phyloP scores from a whole-genome alignment of 2,113 vertebrate species.

The Pygoscelis antarcticus region DNA sequence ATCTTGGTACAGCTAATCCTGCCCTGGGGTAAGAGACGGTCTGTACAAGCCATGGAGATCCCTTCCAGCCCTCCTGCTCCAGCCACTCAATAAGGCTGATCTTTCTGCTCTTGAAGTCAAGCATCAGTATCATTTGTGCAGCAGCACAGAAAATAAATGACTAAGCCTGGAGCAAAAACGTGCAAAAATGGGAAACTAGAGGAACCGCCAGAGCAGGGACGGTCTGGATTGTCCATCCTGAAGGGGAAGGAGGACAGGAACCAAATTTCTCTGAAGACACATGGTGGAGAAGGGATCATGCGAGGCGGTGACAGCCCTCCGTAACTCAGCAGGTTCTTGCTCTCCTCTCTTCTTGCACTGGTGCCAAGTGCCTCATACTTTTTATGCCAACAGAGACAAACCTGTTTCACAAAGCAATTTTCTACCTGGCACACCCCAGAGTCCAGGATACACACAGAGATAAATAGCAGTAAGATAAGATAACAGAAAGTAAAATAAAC shows the following conservation, averaged over 20 bases:
- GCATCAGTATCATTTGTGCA: not conserved
- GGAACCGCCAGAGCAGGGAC: not conserved
- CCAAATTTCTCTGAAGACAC: not conserved
- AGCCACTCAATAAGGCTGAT: not conserved
- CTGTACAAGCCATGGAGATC: not conserved
- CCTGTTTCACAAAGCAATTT: not conserved
- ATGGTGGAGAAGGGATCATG: not conserved
- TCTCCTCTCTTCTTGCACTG: not conserved
- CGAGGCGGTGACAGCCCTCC: not conserved
- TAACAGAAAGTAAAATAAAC: conserved; percentile 16
- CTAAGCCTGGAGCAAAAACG: not conserved
- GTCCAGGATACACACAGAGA: not conserved
- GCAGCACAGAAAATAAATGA: not conserved
- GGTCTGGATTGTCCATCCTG: not conserved
- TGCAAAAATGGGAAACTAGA: not conserved
- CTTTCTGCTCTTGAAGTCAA: not conserved
- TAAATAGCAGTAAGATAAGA: not conserved
- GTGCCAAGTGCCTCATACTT: not conserved
- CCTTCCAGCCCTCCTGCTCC: not conserved
- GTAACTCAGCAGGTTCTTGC: not conserved
- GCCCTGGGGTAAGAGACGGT: not conserved
- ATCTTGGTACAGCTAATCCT: not conserved
- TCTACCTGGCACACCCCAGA: not conserved
- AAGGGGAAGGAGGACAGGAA: not conserved
- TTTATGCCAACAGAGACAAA: not conserved